Evolutionary conservation across 2,888 invertebrate species (phyloP).

Genomic region (Amphipoea lucens): DNA sequence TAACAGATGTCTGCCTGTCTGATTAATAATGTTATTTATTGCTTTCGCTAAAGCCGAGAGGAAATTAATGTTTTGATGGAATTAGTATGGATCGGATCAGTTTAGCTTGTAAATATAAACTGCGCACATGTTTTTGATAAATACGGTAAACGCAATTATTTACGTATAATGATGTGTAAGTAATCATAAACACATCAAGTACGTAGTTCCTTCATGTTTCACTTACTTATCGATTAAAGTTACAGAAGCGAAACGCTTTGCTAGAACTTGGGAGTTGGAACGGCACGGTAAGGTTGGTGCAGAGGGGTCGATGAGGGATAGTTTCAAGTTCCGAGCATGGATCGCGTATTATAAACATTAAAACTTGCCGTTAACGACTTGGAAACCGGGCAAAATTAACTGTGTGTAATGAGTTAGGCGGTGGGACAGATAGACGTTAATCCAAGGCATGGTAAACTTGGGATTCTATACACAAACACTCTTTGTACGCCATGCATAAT

Average conservation of each 20-base stretch:
- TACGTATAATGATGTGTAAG: conserved; percentile 2
- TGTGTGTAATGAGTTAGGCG: conserved; percentile 75
- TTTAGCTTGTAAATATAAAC: conserved; percentile 18
- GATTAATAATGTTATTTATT: conserved; percentile 38
- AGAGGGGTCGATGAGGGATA: conserved; percentile 42
- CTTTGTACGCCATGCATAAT: conserved; percentile 72
- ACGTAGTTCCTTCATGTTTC: conserved; percentile 30
- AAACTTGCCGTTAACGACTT: conserved; percentile 73
- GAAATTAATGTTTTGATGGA: conserved; percentile 15
- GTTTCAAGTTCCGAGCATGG: conserved; percentile 51
- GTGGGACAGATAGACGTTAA: conserved; percentile 70
- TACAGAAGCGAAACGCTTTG: conserved; percentile 25
- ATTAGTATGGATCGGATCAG: not conserved
- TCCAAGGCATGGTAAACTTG: conserved; percentile 70
- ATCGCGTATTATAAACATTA: conserved; percentile 67
- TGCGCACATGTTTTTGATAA: not conserved
- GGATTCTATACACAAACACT: conserved; percentile 67
- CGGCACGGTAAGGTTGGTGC: conserved; percentile 22
- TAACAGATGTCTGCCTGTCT: conserved; percentile 58
- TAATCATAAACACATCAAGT: conserved; percentile 28
- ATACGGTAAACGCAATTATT: conserved; percentile 3
- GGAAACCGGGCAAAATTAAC: conserved; percentile 75
- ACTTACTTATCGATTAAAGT: conserved; percentile 45
- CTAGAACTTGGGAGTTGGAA: conserved; percentile 30
- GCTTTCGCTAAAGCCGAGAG: conserved; percentile 29